Conservation (phyloP, 2,113 vertebrate species). For the Limanda limanda region DNA sequence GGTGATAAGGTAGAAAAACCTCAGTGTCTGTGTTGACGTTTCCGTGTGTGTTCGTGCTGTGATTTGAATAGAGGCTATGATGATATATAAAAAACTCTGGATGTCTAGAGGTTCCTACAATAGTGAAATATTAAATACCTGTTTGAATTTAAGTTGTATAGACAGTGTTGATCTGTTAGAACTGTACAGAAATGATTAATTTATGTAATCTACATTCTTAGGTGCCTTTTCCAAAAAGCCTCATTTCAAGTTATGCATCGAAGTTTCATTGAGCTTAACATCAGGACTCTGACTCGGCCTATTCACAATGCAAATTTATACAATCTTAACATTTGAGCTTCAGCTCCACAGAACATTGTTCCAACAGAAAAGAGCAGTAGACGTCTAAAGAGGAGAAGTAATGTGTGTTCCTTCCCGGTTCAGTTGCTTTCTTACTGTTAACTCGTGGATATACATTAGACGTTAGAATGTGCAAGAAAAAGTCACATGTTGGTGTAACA, state of each 20-base stretch:
- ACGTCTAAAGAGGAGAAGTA: neutral
- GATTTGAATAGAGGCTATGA: conserved; percentile 1
- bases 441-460: neutral
- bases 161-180: neutral
- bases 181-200: neutral
- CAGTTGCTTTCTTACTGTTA: conserved; percentile 7
- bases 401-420: neutral
- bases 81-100: too few species aligned
- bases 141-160: neutral
- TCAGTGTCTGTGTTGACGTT: conserved; percentile 54
- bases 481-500: neutral
- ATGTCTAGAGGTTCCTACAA: too few species aligned
- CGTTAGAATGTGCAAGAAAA: conserved; percentile 3
- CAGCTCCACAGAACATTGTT: neutral
- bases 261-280: neutral
- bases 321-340: neutral
- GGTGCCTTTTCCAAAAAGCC: neutral
- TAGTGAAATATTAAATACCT: too few species aligned
- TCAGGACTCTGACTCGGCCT: neutral
- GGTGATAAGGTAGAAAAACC: conserved; percentile 91
- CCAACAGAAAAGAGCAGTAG: neutral
- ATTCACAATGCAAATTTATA: neutral
- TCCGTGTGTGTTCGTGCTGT: conserved; percentile 61
- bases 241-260: neutral
- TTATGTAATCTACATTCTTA: neutral